A percentile compares a stretch with the other conserved stretches of the same genome.
These are phyloP conservation scores for Hemicrepidius hirtus DNA, from an alignment of 2,888 invertebrate genomes.

Conservation along the genomic window DNA sequence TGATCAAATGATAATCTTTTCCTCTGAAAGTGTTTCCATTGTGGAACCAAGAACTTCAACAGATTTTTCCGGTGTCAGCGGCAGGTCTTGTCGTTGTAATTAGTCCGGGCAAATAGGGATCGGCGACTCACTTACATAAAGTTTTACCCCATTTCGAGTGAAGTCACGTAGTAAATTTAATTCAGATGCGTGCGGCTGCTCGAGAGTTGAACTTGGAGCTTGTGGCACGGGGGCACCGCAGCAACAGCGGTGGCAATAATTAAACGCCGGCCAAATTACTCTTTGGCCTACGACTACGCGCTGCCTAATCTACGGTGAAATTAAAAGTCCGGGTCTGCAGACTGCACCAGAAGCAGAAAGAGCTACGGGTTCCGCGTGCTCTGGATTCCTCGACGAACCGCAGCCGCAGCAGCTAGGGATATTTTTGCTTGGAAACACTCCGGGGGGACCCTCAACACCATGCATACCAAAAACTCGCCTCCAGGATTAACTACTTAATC, in stretches of 20 bases:
- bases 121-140: conserved; percentile 54
- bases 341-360: conserved; percentile 25
- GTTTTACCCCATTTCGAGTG: conserved; percentile 62
- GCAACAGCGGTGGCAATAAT: conserved; percentile 55
- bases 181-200: conserved; percentile 61
- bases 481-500: conserved; percentile 20
- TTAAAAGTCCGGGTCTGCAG: conserved; percentile 58
- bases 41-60: conserved; percentile 27
- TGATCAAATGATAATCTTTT: no score
- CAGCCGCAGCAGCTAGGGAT: conserved; percentile 18
- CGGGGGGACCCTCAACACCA: conserved; percentile 15
- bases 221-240: conserved; percentile 45
- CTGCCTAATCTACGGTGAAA: conserved; percentile 63
- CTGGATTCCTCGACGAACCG: conserved; percentile 31
- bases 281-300: conserved; percentile 49
- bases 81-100: conserved; percentile 51
- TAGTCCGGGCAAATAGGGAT: conserved; percentile 51
- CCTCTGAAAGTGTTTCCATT: conserved; percentile 1
- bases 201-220: conserved; percentile 38
- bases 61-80: conserved; percentile 51
- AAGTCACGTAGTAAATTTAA: conserved; percentile 69
- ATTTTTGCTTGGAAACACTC: conserved; percentile 28
- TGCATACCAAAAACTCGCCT: conserved; percentile 27
- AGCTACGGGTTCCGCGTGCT: conserved; percentile 31
- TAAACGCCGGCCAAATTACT: conserved; percentile 59